Evolutionary conservation across 2,797 vertebrate species (phyloP).

Genomic region (Sebastes steindachneri): DNA sequence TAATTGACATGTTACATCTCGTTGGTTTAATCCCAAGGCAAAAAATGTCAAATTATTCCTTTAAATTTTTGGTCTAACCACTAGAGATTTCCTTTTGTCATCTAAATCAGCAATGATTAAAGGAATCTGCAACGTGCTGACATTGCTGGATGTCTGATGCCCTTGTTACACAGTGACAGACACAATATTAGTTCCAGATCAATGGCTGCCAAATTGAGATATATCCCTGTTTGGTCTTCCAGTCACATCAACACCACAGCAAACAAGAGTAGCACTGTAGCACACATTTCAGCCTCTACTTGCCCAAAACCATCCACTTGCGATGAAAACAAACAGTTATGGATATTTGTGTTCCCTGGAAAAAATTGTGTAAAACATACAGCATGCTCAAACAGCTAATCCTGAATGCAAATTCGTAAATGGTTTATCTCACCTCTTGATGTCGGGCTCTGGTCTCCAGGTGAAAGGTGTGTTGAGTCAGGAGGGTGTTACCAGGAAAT

Average conservation of each 20-base stretch:
- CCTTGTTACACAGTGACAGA: constrained; percentile 5
- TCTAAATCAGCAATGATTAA: neutral
- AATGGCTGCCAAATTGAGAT: constrained; percentile 21
- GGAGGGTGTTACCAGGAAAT: constrained; percentile 32
- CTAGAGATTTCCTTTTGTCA: neutral
- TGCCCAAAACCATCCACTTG: neutral
- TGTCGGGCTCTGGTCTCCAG: neutral
- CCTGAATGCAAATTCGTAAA: neutral
- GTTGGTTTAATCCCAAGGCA: neutral
- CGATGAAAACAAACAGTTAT: neutral
- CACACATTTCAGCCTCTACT: neutral
- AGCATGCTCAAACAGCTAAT: neutral
- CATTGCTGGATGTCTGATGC: neutral
- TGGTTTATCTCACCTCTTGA: constrained; percentile 15
- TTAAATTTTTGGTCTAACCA: neutral
- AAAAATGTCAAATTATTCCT: neutral
- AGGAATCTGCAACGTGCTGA: neutral
- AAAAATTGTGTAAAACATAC: neutral
- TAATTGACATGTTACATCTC: neutral
- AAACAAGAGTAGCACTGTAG: neutral
- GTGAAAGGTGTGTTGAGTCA: constrained; percentile 1
- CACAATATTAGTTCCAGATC: constrained; percentile 6
- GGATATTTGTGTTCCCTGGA: neutral
- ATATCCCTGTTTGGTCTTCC: neutral
- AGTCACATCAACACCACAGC: neutral